Evolutionary conservation across 2,113 vertebrate species (phyloP).

Genomic region (Oxyruncus cristatus): DNA sequence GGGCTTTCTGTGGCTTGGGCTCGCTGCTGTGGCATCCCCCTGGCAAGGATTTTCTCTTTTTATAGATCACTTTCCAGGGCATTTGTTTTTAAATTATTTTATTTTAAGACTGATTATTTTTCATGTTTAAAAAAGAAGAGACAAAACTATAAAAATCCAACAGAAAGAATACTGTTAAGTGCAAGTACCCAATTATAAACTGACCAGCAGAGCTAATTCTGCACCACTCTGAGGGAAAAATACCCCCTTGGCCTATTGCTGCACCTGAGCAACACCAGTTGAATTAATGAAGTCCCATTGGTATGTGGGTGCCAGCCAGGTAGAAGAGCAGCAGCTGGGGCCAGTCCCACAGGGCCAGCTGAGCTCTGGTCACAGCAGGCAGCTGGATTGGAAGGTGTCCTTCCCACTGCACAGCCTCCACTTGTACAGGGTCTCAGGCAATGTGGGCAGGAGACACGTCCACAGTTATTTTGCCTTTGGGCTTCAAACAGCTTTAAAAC

Average conservation of each 20-base stretch:
- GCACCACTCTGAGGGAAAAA: background rate
- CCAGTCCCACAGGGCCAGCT: fast-evolving
- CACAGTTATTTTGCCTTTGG: background rate
- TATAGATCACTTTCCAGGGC: background rate
- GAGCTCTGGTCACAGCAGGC: background rate
- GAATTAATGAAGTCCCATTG: background rate
- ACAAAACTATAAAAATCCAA: conserved; percentile 42
- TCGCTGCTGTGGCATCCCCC: background rate
- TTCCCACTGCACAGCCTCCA: fast-evolving
- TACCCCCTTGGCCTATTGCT: background rate
- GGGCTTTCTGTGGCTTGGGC: background rate
- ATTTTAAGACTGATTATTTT: conserved; percentile 55
- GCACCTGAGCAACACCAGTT: background rate
- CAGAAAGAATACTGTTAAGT: conserved; percentile 33
- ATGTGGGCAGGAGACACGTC: background rate
- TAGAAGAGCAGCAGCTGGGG: background rate
- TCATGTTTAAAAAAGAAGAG: background rate
- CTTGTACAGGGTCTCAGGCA: background rate
- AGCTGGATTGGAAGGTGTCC: background rate
- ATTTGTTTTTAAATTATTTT: background rate
- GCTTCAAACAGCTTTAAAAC: background rate
- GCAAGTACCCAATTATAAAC: conserved; percentile 18
- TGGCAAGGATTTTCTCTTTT: conserved; percentile 9
- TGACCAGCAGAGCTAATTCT: conserved; percentile 3
- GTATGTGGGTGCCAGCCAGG: background rate